A percentile compares a stretch with the other conserved stretches of the same genome.
These are phyloP conservation scores for Andricus grossulariae DNA, from an alignment of 1,140 invertebrate species.

Conservation along the genomic window DNA sequence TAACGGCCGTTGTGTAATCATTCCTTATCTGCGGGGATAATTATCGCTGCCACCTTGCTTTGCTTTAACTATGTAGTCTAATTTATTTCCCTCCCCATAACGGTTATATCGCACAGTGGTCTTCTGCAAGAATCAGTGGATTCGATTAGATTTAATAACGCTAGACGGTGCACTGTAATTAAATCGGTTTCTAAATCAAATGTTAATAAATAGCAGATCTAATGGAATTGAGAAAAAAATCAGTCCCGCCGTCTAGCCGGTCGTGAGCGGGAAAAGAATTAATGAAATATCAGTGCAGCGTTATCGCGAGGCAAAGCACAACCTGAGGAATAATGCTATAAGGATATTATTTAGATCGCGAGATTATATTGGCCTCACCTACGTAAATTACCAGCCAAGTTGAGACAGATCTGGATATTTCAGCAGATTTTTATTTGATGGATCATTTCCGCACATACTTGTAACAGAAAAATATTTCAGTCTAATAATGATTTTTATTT, in stretches of 20 bases:
- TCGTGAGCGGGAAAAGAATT: not conserved
- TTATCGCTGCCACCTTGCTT: conserved; percentile 25
- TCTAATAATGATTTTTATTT: too few species aligned
- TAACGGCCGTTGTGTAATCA: conserved; percentile 45
- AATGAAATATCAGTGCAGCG: conserved; percentile 12
- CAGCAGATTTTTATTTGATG: too few species aligned
- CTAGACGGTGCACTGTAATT: conserved; percentile 9
- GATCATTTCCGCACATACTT: too few species aligned
- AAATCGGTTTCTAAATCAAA: conserved; percentile 28
- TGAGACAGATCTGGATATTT: too few species aligned
- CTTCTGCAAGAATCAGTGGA: conserved; percentile 15
- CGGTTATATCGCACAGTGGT: conserved; percentile 25
- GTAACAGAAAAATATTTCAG: too few species aligned
- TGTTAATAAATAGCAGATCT: conserved; percentile 30
- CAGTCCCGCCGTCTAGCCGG: not conserved
- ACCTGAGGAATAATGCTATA: not conserved
- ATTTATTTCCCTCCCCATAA: conserved; percentile 26
- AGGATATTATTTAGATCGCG: conserved; percentile 13
- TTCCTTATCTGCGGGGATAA: conserved; percentile 19
- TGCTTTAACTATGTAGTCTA: conserved; percentile 16
- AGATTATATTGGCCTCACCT: conserved; percentile 12
- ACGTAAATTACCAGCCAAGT: not conserved
- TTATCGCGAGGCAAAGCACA: not conserved
- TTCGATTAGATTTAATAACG: conserved; percentile 24
- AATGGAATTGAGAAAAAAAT: conserved; percentile 1